Evolutionary conservation across 2,888 invertebrate genomes (phyloP).

Genomic region (Tiliacea aurago): DNA sequence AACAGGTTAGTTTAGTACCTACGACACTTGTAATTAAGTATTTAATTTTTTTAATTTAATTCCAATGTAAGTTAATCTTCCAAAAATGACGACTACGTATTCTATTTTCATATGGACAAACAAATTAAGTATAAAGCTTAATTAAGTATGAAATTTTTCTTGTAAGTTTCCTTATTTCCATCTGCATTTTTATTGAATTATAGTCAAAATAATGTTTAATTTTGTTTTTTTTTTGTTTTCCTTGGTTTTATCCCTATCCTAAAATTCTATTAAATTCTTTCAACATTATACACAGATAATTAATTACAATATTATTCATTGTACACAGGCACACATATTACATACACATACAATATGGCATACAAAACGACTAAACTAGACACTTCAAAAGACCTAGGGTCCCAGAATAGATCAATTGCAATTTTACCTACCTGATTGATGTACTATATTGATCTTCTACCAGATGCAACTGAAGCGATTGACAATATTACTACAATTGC

Average conservation of each 20-base stretch:
- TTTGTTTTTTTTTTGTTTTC: constrained; percentile 79
- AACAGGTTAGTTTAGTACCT: constrained; percentile 89
- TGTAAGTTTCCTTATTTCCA: constrained; percentile 90
- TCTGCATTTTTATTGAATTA: constrained; percentile 91
- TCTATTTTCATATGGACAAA: constrained; percentile 85
- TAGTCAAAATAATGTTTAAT: constrained; percentile 89
- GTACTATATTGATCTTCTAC: too few species aligned
- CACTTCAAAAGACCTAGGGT: not conserved
- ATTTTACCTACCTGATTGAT: too few species aligned
- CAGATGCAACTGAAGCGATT: too few species aligned
- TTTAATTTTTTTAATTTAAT: constrained; percentile 90
- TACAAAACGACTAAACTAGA: not conserved
- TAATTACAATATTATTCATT: not conserved
- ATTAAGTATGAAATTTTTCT: constrained; percentile 87
- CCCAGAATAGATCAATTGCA: too few species aligned
- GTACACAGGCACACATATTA: not conserved
- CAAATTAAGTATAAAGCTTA: constrained; percentile 87
- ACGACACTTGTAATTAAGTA: constrained; percentile 90
- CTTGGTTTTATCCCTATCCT: constrained; percentile 27
- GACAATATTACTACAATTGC: too few species aligned
- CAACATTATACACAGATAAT: not conserved
- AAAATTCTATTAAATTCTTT: not conserved
- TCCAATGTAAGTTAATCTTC: constrained; percentile 88
- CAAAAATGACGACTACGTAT: constrained; percentile 86
- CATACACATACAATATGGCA: too few species aligned